phyloP scores from a whole-genome alignment of 2,113 vertebrate genomes.

The Hippolais icterina region DNA sequence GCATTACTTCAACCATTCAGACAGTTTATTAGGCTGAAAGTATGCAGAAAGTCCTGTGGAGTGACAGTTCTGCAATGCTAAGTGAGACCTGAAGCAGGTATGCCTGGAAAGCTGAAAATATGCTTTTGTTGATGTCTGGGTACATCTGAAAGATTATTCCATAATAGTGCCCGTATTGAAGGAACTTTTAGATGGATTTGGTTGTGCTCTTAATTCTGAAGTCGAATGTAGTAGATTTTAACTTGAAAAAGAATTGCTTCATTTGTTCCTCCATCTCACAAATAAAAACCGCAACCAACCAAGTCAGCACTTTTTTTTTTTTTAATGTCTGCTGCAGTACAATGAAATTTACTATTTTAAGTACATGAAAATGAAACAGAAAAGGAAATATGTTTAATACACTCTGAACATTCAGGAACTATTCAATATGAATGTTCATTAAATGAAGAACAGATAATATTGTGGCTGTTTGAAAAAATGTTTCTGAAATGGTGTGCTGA shows the following conservation, averaged over 20 bases:
- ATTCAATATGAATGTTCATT: background rate
- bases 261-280: background rate
- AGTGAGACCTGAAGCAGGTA: background rate
- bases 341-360: background rate
- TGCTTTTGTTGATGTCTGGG: fast-evolving
- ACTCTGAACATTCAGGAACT: background rate
- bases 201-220: background rate
- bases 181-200: background rate
- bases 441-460: background rate
- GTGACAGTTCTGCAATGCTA: background rate
- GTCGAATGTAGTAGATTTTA: background rate
- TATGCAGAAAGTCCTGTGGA: background rate
- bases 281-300: background rate
- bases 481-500: background rate
- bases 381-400: background rate
- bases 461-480: background rate
- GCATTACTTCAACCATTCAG: background rate
- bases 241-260: background rate
- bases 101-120: fast-evolving
- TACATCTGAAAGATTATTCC: background rate
- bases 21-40: background rate
- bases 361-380: background rate
- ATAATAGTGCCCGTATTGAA: background rate
- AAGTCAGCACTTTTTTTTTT: background rate
- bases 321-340: background rate